phyloP scores from a whole-genome alignment of 1,140 invertebrate genomes.

The Bombus confusus region DNA sequence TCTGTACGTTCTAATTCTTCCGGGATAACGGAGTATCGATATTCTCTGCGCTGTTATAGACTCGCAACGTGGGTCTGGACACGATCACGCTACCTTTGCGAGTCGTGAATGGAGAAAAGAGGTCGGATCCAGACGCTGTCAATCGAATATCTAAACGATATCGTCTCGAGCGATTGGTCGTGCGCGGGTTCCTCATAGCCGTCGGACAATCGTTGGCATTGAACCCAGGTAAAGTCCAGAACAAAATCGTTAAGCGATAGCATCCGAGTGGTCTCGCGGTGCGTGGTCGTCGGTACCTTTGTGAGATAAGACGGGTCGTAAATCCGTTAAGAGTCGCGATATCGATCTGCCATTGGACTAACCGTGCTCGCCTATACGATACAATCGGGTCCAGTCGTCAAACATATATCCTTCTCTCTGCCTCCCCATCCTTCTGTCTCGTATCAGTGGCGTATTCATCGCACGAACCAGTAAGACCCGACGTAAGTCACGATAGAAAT shows the following conservation, averaged over 20 bases:
- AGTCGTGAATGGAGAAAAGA: not conserved
- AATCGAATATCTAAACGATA: conserved; percentile 56
- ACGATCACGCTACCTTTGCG: not conserved
- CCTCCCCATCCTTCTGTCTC: not conserved
- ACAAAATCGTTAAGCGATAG: conserved; percentile 67
- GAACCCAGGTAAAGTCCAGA: conserved; percentile 59
- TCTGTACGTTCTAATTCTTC: not conserved
- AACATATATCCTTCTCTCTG: conserved; percentile 24
- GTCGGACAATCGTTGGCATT: conserved; percentile 57
- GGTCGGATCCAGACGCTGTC: not conserved
- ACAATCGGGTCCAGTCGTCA: conserved; percentile 59
- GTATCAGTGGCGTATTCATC: conserved; percentile 53
- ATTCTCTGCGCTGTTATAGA: not conserved
- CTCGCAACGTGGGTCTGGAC: not conserved
- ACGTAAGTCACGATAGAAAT: conserved; percentile 32
- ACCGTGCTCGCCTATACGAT: conserved; percentile 43
- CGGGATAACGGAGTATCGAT: not conserved
- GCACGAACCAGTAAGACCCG: conserved; percentile 17
- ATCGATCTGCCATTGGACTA: conserved; percentile 65
- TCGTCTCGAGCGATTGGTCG: conserved; percentile 34
- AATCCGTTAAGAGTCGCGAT: conserved; percentile 67
- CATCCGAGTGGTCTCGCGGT: conserved; percentile 46
- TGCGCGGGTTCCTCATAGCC: conserved; percentile 30
- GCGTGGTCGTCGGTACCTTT: conserved; percentile 66
- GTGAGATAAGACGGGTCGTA: conserved; percentile 67